Conservation (phyloP, 2,113 vertebrate species). For the Callipepla squamata region DNA sequence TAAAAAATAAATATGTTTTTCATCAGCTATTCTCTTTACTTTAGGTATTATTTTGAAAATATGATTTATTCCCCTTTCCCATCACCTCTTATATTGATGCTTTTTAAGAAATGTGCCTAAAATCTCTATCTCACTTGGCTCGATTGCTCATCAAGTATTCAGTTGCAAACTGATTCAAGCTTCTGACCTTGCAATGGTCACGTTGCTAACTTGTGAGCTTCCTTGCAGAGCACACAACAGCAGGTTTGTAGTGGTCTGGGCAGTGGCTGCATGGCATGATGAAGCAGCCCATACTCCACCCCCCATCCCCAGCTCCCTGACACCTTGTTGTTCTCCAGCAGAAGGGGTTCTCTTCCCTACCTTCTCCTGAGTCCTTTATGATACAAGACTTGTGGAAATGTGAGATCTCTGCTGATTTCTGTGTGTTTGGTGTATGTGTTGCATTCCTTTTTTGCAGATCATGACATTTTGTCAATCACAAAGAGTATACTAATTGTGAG, state of each 20-base stretch:
- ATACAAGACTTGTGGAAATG: background rate
- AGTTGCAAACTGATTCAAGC: background rate
- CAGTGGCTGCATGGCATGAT: background rate
- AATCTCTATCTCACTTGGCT: background rate
- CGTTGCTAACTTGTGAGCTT: background rate
- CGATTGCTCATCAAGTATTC: background rate
- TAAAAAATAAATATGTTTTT: rapidly evolving
- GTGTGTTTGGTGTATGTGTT: rapidly evolving
- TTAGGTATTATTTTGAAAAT: background rate
- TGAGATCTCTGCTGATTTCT: background rate
- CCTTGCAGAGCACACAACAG: background rate
- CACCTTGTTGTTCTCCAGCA: background rate
- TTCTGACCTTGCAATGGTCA: background rate
- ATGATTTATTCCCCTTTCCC: background rate
- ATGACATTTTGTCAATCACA: background rate
- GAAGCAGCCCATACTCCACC: background rate
- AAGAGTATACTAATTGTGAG: rapidly evolving
- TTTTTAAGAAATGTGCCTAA: background rate
- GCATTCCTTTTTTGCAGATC: rapidly evolving
- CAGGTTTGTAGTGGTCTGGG: background rate
- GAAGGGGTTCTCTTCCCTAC: background rate
- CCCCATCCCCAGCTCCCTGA: background rate
- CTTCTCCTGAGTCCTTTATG: background rate
- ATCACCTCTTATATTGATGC: background rate
- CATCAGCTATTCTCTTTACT: background rate